Base-by-base conservation (phyloP, 2,797 vertebrate genomes). In the Cyclura pinguis region DNA sequence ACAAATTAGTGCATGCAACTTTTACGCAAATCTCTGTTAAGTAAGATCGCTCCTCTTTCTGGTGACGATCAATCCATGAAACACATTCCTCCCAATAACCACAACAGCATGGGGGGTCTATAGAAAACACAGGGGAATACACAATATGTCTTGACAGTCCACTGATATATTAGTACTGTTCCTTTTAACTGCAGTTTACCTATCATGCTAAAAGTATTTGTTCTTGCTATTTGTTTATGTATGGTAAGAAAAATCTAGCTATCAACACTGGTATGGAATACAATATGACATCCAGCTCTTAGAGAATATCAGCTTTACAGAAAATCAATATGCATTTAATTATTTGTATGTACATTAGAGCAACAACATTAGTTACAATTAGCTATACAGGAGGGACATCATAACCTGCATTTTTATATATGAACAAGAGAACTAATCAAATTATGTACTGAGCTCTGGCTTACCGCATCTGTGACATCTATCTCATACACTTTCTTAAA, bases 401-500 rank as follows among this genome's bases (percentile, higher is more conserved):
- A 67, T 12, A 80, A 86, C 3, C 6, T 32, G 74, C 59, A 52
- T 89, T 89, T 78, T 73, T 42, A 20, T 52, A 18, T 47, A 59
- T 72, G 62, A 72, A 83, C 24, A 62, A 64, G 59, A 0, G 4
- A 27, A 1, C 3, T 47, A 88, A 89, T 87, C 85, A 1, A 38
- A 35, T 87, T 2, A 8, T 72, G 29, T 29, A 87, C 88, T 87
- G 18, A 93, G 85, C 0, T 78, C 77, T 35, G 0, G 8, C 24
- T 84, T 1, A 99, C 99, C 27, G 99, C 97, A 69, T 98, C 98
- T 52, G 98, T 98, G 96, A 99, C 99, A 82, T 99, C 98, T 42
- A 99, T 99, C 96, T 99, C 98, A 62, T 99, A 98, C 7, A 98
- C 96, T 88, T 96, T 98, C 95, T 98, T 97, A 94, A 99, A 99